Conservation (phyloP, 2,888 invertebrate genomes). For the Amiota communis region DNA sequence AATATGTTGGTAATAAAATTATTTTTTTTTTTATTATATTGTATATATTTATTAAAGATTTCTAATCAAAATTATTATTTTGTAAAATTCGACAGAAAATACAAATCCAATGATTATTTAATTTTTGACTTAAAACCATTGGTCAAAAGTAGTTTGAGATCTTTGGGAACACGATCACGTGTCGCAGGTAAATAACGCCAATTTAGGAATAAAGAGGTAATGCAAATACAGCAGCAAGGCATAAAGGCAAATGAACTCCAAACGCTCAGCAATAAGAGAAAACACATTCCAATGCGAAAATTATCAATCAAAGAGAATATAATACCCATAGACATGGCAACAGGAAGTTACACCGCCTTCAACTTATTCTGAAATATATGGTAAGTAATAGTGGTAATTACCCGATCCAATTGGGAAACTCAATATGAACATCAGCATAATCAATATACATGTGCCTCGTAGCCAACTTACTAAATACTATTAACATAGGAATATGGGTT, state of each 20-base stretch:
- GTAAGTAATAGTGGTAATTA: slow-evolving; percentile 57
- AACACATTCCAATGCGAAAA: slow-evolving; percentile 85
- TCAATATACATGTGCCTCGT: slow-evolving; percentile 80
- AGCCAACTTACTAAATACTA: slow-evolving; percentile 78
- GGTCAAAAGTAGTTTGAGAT: slow-evolving; percentile 58
- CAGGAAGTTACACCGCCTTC: slow-evolving; percentile 84
- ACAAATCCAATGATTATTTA: slow-evolving; percentile 34
- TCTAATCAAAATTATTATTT: no score
- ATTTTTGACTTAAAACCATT: slow-evolving; percentile 76
- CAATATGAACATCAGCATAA: slow-evolving; percentile 82
- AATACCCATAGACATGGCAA: slow-evolving; percentile 89
- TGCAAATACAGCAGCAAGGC: slow-evolving; percentile 77
- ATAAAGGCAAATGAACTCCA: slow-evolving; percentile 83
- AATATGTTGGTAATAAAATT: not conserved
- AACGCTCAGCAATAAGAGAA: slow-evolving; percentile 77
- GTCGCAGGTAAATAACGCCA: slow-evolving; percentile 65
- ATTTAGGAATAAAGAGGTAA: slow-evolving; percentile 55
- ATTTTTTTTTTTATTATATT: not conserved
- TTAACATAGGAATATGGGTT: slow-evolving; percentile 49
- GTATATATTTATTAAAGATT: no score
- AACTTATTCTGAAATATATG: slow-evolving; percentile 79
- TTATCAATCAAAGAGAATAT: slow-evolving; percentile 90
- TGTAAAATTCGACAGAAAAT: not conserved
- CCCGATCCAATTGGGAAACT: slow-evolving; percentile 88
- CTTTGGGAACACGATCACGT: slow-evolving; percentile 56